Base-by-base conservation (phyloP, 1,140 invertebrate species). In the Diorhabda sublineata region DNA sequence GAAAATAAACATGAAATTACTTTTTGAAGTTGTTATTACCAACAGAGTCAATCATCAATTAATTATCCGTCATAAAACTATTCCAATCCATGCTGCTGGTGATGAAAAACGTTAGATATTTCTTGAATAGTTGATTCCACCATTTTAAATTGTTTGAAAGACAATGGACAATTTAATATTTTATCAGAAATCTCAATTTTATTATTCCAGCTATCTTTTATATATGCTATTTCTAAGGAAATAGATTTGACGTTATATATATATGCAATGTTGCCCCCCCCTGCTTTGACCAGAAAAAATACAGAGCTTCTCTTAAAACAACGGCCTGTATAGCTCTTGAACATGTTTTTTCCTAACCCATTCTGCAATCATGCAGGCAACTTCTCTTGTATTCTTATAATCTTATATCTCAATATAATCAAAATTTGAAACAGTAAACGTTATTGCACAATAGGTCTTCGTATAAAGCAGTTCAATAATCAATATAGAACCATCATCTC, bases 371-470 rank as follows among this genome's bases (percentile, higher is more conserved):
- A 56, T 58, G n/a, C 58, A 58, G 41, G 58, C 58, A 58, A 58
- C 41, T 58, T 58, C 58, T 58, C 58, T 7, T 8, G 5, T 58
- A 8, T n/a, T 11, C 41, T 3, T 58, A n/a, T 58, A 4, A 5
- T 26, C 58, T 11, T 58, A 58, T 61, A 61, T 41, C 26, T 61
- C 60, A 44, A 61, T 61, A 61, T 26, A 44, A 42, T 61, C n/a
- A 44, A 42, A 61, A 61, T 61, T 61, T 4, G 60, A 61, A 61
- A 61, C 42, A 61, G 60, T 61, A 61, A 61, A 61, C 5, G 60
- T 61, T 61, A 11, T 5, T 61, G 5, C 43, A 41, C 41, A 61
- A 61, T 61, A 61, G 41, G 60, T 61, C 60, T 61, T 61, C 5
- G 41, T 61, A 61, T 61, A 2, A 4, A 5, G 60, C 43, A 61